Conservation (phyloP, 2,113 vertebrate species). For the Poeciliopsis retropinna region DNA sequence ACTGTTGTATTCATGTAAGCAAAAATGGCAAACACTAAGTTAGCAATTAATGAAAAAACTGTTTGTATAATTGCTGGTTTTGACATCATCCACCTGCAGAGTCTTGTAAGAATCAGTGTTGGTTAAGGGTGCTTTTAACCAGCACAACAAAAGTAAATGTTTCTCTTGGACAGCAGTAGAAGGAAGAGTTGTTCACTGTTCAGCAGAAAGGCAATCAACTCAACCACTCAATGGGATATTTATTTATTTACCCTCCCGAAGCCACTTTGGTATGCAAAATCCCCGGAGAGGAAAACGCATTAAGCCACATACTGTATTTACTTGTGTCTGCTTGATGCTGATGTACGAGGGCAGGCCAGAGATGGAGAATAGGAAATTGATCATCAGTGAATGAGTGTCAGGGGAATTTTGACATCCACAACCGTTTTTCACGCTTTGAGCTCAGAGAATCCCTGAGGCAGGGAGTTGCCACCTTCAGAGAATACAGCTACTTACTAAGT, state of each 20-base stretch:
- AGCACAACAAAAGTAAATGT: constrained; percentile 7
- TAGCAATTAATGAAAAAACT: background rate
- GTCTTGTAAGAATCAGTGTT: constrained; percentile 11
- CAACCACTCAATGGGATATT: constrained; percentile 51
- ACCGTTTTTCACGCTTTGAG: constrained; percentile 66
- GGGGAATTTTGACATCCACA: constrained; percentile 66
- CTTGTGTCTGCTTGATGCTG: constrained; percentile 68
- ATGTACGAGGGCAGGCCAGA: constrained; percentile 61
- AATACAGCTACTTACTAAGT: constrained; percentile 48
- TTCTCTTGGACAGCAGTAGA: constrained; percentile 35
- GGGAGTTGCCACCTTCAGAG: constrained; percentile 44
- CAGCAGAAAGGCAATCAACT: constrained; percentile 45
- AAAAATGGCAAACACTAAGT: no score
- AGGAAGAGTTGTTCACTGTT: constrained; percentile 32
- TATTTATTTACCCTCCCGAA: constrained; percentile 56
- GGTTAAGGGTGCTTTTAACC: constrained; percentile 9
- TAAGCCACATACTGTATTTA: constrained; percentile 77
- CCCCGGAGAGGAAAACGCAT: constrained; percentile 69
- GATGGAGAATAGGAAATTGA: constrained; percentile 74
- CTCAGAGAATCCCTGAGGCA: constrained; percentile 60
- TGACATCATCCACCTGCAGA: constrained; percentile 2
- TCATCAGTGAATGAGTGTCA: constrained; percentile 72
- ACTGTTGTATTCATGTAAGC: no score
- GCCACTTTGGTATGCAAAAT: constrained; percentile 62
- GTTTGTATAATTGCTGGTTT: constrained; percentile 7